Evolutionary conservation across 2,113 vertebrate species (phyloP), one percentile per base, ranked within the genome.

Genomic region (Gallinago undulata): DNA sequence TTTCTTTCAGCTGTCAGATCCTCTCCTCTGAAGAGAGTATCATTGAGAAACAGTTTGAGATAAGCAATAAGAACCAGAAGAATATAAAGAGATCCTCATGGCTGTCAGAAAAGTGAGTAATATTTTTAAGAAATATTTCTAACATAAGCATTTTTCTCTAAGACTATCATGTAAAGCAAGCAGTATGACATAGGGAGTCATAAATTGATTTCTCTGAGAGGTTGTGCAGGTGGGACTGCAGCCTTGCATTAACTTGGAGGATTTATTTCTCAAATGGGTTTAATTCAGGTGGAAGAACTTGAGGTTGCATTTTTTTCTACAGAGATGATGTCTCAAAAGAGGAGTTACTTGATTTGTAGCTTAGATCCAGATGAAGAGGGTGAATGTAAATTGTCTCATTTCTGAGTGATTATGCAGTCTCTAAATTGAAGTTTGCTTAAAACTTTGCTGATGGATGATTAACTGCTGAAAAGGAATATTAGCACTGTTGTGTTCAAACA

Each of bases 71-170:
- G 21, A 51, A 81, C 6, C 35, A 87, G 56, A 39, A 56, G 56
- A 55, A 51, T 11, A 45, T 3, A 15, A 50, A 75, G 50, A 69
- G 56, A 72, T 64, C 66, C 72, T 43, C 18, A 50, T 27, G 50
- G 72, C 68, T 87, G 31, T 67, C 89, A 84, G 57, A 96, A 81
- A 60, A 81, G 95, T 96, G 62, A 92, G 96, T 94, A 6, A 30
- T 35, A 16, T 41, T 39, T 66, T 31, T 16, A 21, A 7, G 53
- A 63, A 81, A 37, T 57, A 55, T 51, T 93, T 91, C 31, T 51
- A 75, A n/a, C 60, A 48, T 47, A 63, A 68, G 33, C 14, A 48
- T 91, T 87, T 84, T 95, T 81, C 51, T 87, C 33, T 31, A 41
- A 41, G 72, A 18, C 31, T 41, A 5, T 45, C 41, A 64, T 84